A percentile compares a stretch with the other conserved stretches of the same genome.
Evolutionary conservation across 2,113 vertebrate species (phyloP).

Genomic region (Clupea harengus): DNA sequence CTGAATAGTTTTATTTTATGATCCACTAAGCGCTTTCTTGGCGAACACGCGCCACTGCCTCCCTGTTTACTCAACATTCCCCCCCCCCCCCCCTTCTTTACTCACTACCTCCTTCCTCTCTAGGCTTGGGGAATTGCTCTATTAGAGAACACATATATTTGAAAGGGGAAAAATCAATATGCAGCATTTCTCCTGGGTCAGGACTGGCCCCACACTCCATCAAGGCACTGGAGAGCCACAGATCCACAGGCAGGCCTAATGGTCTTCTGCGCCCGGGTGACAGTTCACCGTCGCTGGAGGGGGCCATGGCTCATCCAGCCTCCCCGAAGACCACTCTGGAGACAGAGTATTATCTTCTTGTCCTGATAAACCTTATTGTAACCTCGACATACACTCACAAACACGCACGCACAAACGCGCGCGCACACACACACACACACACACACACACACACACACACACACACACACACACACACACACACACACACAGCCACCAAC

Average conservation of each 20-base stretch:
- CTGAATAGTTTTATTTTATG: slow-evolving; percentile 48
- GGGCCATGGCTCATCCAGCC: slow-evolving; percentile 52
- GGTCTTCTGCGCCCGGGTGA: slow-evolving; percentile 58
- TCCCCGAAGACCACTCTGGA: slow-evolving; percentile 58
- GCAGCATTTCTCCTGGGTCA: slow-evolving; percentile 45
- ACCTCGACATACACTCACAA: not conserved
- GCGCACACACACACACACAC: not conserved
- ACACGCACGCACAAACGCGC: not conserved
- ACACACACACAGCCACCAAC: slow-evolving; percentile 21
- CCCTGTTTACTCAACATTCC: slow-evolving; percentile 43
- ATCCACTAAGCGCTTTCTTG: slow-evolving; percentile 29
- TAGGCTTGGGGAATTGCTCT: slow-evolving; percentile 33
- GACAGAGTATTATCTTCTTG: slow-evolving; percentile 50
- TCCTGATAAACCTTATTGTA: slow-evolving; percentile 48
- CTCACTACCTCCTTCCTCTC: not conserved
- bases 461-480: not conserved
- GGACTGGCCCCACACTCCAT: slow-evolving; percentile 41
- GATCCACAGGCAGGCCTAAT: slow-evolving; percentile 51
- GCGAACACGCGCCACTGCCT: slow-evolving; percentile 43
- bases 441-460: not conserved
- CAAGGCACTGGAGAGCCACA: slow-evolving; percentile 45
- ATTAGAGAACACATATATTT: slow-evolving; percentile 50
- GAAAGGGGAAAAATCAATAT: slow-evolving; percentile 62
- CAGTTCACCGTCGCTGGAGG: slow-evolving; percentile 57
- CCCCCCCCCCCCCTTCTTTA: not conserved